phyloP scores from a whole-genome alignment of 2,797 vertebrate genomes.

The Dicrostonyx torquatus region DNA sequence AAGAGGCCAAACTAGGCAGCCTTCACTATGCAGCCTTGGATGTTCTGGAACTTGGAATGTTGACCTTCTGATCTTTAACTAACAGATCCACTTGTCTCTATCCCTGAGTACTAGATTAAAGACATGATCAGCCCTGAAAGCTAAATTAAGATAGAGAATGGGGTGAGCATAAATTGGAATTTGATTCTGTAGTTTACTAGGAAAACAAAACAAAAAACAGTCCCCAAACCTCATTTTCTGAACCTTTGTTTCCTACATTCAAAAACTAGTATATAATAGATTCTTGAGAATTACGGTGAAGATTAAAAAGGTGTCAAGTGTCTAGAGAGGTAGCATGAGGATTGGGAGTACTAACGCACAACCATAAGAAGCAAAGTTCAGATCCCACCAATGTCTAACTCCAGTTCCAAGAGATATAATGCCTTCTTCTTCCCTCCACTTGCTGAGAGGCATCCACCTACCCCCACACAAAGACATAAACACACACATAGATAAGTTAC shows the following conservation, averaged over 20 bases:
- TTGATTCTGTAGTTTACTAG: not conserved
- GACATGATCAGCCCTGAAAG: not conserved
- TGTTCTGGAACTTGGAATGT: not conserved
- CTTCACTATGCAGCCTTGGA: not conserved
- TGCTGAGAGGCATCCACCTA: not conserved
- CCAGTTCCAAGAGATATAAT: not conserved
- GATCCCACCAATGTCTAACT: not conserved
- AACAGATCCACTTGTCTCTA: not conserved
- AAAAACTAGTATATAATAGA: slow-evolving; percentile 10
- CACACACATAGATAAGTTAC: not conserved
- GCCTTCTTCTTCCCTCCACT: not conserved
- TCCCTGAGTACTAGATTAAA: not conserved
- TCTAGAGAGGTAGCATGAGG: not conserved
- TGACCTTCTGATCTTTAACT: not conserved
- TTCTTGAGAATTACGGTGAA: not conserved
- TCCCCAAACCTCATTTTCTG: not conserved
- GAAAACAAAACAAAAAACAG: not conserved
- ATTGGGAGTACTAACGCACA: not conserved
- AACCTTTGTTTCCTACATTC: not conserved
- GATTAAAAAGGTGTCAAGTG: not conserved
- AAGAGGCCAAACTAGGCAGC: not conserved
- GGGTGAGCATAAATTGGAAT: not conserved
- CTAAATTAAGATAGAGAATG: not conserved
- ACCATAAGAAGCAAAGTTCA: not conserved
- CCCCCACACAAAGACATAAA: not conserved